Conservation (phyloP, 2,797 vertebrate species). For the Crenuchus spilurus region DNA sequence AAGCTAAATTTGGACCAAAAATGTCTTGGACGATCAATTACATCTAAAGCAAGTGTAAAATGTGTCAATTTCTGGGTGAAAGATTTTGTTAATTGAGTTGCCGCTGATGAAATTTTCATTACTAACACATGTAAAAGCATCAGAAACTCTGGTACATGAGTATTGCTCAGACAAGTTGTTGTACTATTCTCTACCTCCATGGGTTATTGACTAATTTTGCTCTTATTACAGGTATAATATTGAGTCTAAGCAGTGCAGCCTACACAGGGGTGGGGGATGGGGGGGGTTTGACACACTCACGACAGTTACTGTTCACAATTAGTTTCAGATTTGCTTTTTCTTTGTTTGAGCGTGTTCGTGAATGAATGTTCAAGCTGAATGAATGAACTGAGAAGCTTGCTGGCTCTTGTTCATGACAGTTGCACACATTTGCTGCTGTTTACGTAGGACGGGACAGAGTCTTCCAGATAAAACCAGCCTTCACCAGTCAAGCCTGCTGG, state of each 20-base stretch:
- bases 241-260: neutral
- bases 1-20: too few relatives aligned
- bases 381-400: constrained; percentile 17
- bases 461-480: constrained; percentile 31
- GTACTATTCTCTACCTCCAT: neutral
- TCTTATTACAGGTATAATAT: neutral
- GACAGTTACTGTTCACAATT: neutral
- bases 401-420: constrained; percentile 21
- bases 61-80: too few relatives aligned
- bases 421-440: constrained; percentile 20
- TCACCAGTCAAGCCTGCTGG: constrained; percentile 42
- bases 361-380: neutral
- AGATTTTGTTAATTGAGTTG: too few relatives aligned
- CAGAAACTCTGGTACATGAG: too few relatives aligned
- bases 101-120: too few relatives aligned
- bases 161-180: neutral
- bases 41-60: too few relatives aligned
- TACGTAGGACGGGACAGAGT: constrained; percentile 38
- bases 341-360: constrained; percentile 1
- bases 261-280: neutral
- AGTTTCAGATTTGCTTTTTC: neutral
- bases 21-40: too few relatives aligned
- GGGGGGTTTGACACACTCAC: neutral
- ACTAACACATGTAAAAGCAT: too few relatives aligned
- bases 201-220: neutral